Conservation (phyloP, 2,113 vertebrate genomes). For the Pristiophorus japonicus region DNA sequence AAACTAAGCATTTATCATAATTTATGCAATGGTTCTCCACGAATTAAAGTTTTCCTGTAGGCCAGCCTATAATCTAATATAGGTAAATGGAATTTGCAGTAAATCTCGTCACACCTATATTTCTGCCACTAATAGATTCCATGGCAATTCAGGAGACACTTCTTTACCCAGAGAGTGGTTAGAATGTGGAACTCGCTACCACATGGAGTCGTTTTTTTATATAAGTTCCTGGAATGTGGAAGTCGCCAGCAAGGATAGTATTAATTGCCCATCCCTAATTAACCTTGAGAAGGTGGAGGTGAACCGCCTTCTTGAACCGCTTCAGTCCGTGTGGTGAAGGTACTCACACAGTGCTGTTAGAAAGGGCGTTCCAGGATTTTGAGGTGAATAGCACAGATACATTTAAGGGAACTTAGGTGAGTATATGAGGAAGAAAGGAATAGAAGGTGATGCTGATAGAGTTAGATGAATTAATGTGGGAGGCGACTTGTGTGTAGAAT, state of each 20-base stretch:
- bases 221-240: no score
- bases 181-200: background rate
- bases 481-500: background rate
- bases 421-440: background rate
- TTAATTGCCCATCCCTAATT: no score
- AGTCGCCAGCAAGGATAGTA: no score
- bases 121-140: background rate
- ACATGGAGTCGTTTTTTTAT: no score
- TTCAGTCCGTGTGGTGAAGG: no score
- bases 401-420: background rate
- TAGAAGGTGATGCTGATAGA: background rate
- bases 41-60: background rate
- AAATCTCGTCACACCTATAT: background rate
- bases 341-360: no score
- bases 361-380: no score
- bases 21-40: background rate
- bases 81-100: background rate
- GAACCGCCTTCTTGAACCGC: no score
- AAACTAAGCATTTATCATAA: no score
- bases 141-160: background rate
- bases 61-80: background rate
- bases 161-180: background rate
- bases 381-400: background rate
- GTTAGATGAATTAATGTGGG: background rate
- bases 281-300: no score